Conservation (phyloP, 2,888 invertebrate species). For the Ophion slaviceki region DNA sequence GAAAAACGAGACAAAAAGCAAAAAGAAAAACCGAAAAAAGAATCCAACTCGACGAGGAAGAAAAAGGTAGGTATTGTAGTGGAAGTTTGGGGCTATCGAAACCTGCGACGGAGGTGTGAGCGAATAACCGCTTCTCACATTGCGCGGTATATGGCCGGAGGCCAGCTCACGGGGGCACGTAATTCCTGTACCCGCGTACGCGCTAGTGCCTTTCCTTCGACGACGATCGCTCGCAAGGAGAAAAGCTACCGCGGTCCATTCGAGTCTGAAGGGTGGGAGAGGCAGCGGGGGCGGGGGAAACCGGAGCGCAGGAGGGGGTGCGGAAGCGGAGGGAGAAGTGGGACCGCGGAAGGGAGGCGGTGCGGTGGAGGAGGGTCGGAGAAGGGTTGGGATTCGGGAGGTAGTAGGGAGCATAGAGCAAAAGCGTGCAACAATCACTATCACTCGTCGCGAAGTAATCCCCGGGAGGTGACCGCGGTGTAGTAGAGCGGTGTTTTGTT, state of each 20-base stretch:
- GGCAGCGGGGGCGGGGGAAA: background rate
- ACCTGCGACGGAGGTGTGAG: background rate
- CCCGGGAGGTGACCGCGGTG: conserved; percentile 71
- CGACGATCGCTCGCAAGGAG: conserved; percentile 3
- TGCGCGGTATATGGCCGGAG: background rate
- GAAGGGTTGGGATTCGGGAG: conserved; percentile 21
- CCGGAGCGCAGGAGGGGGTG: background rate
- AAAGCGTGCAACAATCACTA: conserved; percentile 69
- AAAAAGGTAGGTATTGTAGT: background rate
- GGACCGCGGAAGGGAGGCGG: background rate
- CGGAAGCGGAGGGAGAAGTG: background rate
- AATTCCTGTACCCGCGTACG: conserved; percentile 14
- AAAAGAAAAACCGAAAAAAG: background rate
- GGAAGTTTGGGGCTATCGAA: conserved; percentile 7
- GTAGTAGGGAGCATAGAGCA: conserved; percentile 40
- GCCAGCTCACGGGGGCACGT: background rate
- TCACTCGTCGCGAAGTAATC: conserved; percentile 67
- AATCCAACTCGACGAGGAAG: background rate
- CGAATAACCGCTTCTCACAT: background rate
- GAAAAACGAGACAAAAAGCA: background rate
- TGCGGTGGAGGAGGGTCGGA: background rate
- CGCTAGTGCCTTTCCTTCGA: conserved; percentile 8
- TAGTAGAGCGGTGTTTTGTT: conserved; percentile 49
- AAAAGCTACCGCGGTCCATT: conserved; percentile 48
- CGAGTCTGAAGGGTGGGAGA: conserved; percentile 30